A percentile compares a stretch with the other conserved stretches of the same genome.
These are phyloP conservation scores for western clawed frog (Xenopus tropicalis) DNA, from an alignment of 2,113 vertebrate species.

Conservation along the genomic window UCB_Xtro_10.0 CM004446.2:91254001-91254500, in stretches of 20 bases:
- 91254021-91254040: constrained; percentile 62
- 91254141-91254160: constrained; percentile 50
- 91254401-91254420: constrained; percentile 9
- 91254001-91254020: constrained; percentile 49
- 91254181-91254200: constrained; percentile 61
- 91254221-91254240: constrained; percentile 69
- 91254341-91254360: constrained; percentile 59
- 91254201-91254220: constrained; percentile 65
- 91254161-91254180: constrained; percentile 57
- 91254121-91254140: constrained; percentile 60
- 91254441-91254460: not conserved
- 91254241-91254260: constrained; percentile 64
- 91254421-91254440: constrained; percentile 21
- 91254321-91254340: constrained; percentile 64
- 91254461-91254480: not conserved
- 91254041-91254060: constrained; percentile 59
- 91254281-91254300: constrained; percentile 57
- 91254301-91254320: constrained; percentile 70
- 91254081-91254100: constrained; percentile 67
- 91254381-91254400: constrained; percentile 43
- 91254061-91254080: constrained; percentile 55
- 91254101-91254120: constrained; percentile 65
- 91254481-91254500: not conserved
- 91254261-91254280: constrained; percentile 61
- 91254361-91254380: constrained; percentile 43